Evolutionary conservation across 2,888 invertebrate species (phyloP), one percentile per base, ranked within the genome.

Genomic region (Tetragonula carbonaria): DNA sequence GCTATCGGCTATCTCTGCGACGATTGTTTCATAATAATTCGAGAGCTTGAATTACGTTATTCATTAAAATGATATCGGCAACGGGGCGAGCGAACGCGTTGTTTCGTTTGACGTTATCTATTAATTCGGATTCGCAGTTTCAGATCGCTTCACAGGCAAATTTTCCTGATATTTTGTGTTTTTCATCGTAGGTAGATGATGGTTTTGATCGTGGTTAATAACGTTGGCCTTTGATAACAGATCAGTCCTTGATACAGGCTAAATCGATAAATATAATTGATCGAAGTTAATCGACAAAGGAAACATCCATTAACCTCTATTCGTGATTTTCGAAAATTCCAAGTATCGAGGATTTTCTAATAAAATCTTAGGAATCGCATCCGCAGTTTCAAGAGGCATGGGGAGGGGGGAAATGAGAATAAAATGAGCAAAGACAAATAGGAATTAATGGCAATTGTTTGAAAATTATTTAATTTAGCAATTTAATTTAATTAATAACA

Each of bases 31-130:
- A 79, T 75, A 59, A 68, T 63, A 62, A 68, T 55, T 53, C n/a
- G 18, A 23, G 1, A 33, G 62, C 67, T 16, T 21, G 74, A 45
- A 53, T 63, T 33, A 62, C 45, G 75, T 63, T 75, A 75, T 75
- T 75, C 68, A 70, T 80, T 75, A 68, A 45, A 45, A 45, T 45
- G 45, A 28, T 70, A 63, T 80, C 68, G 79, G 75, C 75, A 80
- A 28, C 63, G 63, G 63, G 63, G 55, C 18, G 45, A 16, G 55
- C 53, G 65, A 70, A 75, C 68, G 79, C 67, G 68, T 75, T 68
- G 55, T 75, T 80, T 75, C 33, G 53, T 55, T 75, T 55, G 68
- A 75, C 79, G 63, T 75, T 80, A 75, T 75, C 68, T 16, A 55
- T 53, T 70, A 75, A 74, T 63, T 16, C 45, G 63, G 55, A 63